Evolutionary conservation across 2,888 invertebrate genomes (phyloP).

Genomic region (Tridacna crocea): DNA sequence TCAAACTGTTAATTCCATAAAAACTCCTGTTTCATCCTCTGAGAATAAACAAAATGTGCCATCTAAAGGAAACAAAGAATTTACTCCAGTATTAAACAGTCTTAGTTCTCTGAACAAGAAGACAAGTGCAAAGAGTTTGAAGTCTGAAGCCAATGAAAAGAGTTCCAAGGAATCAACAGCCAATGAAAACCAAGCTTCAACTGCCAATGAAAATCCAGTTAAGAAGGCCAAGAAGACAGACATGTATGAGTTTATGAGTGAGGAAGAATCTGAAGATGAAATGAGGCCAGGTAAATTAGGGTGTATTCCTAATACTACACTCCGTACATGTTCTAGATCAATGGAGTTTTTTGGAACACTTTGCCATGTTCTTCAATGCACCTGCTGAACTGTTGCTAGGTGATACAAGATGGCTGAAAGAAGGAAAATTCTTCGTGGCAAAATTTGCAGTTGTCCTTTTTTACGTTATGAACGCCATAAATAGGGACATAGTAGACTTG

Average conservation of each 20-base stretch:
- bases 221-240: constrained; percentile 61
- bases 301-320: too few relatives aligned
- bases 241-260: constrained; percentile 79
- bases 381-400: too few relatives aligned
- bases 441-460: too few relatives aligned
- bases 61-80: constrained; percentile 3
- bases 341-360: not conserved
- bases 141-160: not conserved
- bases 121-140: not conserved
- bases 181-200: not conserved
- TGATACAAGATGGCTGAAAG: too few relatives aligned
- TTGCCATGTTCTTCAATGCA: not conserved
- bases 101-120: not conserved
- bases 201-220: not conserved
- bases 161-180: constrained; percentile 21
- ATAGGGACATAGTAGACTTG: too few relatives aligned
- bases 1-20: not conserved
- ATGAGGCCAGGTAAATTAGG: constrained; percentile 57
- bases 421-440: too few relatives aligned
- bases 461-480: too few relatives aligned
- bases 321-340: too few relatives aligned
- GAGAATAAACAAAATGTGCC: constrained; percentile 34
- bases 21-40: constrained; percentile 3
- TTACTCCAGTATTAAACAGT: constrained; percentile 13
- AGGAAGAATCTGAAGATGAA: constrained; percentile 75